A percentile compares a stretch with the other conserved stretches of the same genome.
phyloP scores from a whole-genome alignment of 2,797 vertebrate species.

The Syncerus caffer region DNA sequence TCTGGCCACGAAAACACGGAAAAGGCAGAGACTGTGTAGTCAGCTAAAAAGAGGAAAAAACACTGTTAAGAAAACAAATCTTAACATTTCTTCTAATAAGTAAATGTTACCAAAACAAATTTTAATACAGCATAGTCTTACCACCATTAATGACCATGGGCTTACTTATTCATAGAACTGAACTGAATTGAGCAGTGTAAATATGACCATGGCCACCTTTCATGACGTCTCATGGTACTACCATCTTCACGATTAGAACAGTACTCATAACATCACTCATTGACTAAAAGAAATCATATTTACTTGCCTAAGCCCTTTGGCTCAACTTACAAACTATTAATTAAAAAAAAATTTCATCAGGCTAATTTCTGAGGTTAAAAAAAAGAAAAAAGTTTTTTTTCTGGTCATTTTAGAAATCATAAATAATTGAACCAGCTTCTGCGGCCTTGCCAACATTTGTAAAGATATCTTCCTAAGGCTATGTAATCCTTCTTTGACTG shows the following conservation, averaged over 20 bases:
- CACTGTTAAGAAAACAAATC: neutral
- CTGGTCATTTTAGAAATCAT: neutral
- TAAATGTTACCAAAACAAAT: neutral
- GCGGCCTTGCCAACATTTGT: neutral
- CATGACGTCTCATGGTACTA: neutral
- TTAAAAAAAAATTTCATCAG: neutral
- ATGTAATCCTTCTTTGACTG: neutral
- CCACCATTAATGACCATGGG: neutral
- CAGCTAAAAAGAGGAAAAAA: conserved; percentile 70
- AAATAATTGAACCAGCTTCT: neutral
- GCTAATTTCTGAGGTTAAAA: neutral
- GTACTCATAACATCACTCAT: neutral
- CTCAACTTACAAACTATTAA: neutral
- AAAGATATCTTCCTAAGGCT: neutral
- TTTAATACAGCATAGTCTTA: neutral
- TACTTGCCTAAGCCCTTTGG: neutral
- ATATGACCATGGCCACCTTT: neutral
- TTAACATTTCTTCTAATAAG: neutral
- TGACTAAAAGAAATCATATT: neutral
- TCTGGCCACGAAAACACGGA: conserved; percentile 4
- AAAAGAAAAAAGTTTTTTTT: neutral
- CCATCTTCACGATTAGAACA: neutral
- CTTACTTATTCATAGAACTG: neutral
- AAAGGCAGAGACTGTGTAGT: neutral
- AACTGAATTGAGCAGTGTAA: neutral